Evolutionary conservation across 2,113 vertebrate genomes (phyloP), one percentile per base, ranked within the genome.

Genomic region (Tachysurus vachellii): DNA sequence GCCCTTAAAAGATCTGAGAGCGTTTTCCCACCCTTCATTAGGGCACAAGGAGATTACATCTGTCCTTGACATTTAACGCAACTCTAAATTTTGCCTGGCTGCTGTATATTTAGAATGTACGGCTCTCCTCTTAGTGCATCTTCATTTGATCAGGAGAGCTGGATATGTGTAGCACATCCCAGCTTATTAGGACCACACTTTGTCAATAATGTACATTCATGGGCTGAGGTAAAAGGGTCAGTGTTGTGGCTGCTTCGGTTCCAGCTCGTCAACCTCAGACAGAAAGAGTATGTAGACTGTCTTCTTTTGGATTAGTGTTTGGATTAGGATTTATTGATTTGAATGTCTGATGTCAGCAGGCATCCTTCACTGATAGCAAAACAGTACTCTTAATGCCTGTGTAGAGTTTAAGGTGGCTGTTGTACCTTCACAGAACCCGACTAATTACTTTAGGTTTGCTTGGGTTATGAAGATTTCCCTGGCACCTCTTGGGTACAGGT

Each of bases 131-230:
- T 68, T 26, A 42, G 76, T 80, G n/a, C n/a, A 31, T 79, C 50
- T 79, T 79, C 75, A 19, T 79, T 79, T 79, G 14, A 76, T 53
- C 23, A 50, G 19, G 42, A n/a, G 73, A 54, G 73, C 77, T 84
- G 73, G 28, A 71, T 36, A 61, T 86, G 71, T 62, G n/a, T 50
- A 50, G 47, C 47, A 50, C n/a, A 68, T 70, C 62, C 47, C 31
- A 54, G 62, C 64, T 83, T 62, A 83, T 83, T 54, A 70, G 47
- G 62, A 83, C 31, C 6, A 59, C 82, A 76, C 11, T 89, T 36
- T 73, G 62, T 83, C 84, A 86, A 89, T 79, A 86, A 82, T 82
- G 42, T 89, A 66, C 80, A 71, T 80, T 89, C 88, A 89, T 70
- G 70, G 79, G 84, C 84, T 75, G 26, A 80, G 68, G 64, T 85